These are phyloP conservation scores for Diplogasteroides magnus DNA, from an alignment of 1,140 invertebrate species.

Conservation along the genomic window DNA sequence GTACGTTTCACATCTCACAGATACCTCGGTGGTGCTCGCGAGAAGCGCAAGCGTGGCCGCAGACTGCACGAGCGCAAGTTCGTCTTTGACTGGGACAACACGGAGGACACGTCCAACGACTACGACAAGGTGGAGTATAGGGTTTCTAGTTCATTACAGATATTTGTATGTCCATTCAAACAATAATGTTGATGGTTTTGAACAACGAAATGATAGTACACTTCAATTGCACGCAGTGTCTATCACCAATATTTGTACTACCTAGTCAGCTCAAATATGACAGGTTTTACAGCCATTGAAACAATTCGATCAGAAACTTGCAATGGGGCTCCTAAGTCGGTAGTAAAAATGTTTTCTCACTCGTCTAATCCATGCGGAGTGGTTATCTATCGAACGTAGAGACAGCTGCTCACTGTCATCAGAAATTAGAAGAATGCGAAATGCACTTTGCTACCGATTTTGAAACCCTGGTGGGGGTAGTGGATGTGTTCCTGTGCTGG, in stretches of 20 bases:
- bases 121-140: slow-evolving; percentile 90
- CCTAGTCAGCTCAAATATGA: not conserved
- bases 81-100: slow-evolving; percentile 99
- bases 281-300: not conserved
- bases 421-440: too few relatives aligned
- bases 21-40: slow-evolving; percentile 88
- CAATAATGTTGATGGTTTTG: not conserved
- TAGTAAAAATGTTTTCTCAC: too few relatives aligned
- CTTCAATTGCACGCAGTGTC: not conserved
- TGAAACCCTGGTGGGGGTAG: too few relatives aligned
- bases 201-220: not conserved
- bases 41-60: slow-evolving; percentile 73
- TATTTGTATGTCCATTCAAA: slow-evolving; percentile 63
- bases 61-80: slow-evolving; percentile 96
- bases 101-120: slow-evolving; percentile 94
- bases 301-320: too few relatives aligned
- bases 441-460: too few relatives aligned
- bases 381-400: too few relatives aligned
- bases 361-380: too few relatives aligned
- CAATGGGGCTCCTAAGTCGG: too few relatives aligned
- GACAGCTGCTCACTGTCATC: too few relatives aligned
- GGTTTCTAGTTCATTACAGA: too few relatives aligned
- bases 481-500: too few relatives aligned
- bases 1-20: too few relatives aligned
- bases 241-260: not conserved